phyloP scores from a whole-genome alignment of 2,797 vertebrate genomes.

The Manis javanica region DNA sequence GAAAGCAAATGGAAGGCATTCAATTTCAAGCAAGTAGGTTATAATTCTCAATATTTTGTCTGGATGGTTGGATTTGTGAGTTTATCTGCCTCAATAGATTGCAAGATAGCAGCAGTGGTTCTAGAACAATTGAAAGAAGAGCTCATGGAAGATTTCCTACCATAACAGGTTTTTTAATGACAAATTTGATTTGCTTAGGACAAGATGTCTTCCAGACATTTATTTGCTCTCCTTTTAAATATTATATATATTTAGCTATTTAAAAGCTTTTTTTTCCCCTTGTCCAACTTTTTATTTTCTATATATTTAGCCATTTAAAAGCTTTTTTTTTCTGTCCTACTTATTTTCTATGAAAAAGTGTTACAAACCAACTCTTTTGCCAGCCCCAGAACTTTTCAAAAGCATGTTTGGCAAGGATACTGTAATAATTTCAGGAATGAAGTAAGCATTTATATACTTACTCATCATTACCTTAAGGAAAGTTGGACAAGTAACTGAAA shows the following conservation, averaged over 20 bases:
- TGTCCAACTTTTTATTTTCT: not conserved
- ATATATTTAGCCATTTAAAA: not conserved
- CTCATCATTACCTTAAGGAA: constrained; percentile 50
- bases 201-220: not conserved
- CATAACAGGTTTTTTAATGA: not conserved
- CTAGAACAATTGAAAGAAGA: not conserved
- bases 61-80: not conserved
- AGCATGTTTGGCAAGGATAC: not conserved
- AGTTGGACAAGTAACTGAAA: constrained; percentile 42
- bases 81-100: not conserved
- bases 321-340: not conserved
- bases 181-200: not conserved
- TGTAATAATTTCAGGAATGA: constrained; percentile 59
- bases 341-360: constrained; percentile 43
- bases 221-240: constrained; percentile 43
- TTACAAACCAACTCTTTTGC: constrained; percentile 11
- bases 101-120: not conserved
- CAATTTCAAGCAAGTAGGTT: not conserved
- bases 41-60: not conserved
- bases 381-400: constrained; percentile 11
- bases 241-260: not conserved
- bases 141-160: not conserved
- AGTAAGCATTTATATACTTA: constrained; percentile 11
- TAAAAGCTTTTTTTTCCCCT: not conserved
- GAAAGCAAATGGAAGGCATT: constrained; percentile 6